phyloP scores from a whole-genome alignment of 2,888 invertebrate species.

The Drosophila phalerata region DNA sequence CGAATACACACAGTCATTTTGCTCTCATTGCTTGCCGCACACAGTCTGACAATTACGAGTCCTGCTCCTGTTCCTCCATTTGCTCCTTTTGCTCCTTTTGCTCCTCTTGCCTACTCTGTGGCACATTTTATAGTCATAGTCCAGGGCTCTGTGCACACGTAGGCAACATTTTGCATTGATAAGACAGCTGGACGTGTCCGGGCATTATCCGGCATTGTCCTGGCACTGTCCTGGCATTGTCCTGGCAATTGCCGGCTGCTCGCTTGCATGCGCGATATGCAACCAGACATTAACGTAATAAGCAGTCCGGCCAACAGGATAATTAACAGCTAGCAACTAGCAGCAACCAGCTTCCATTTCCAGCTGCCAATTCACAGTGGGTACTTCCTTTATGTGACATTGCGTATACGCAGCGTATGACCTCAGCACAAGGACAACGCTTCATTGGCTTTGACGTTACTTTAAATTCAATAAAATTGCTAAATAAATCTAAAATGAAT shows the following conservation, averaged over 20 bases:
- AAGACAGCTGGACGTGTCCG: conserved; percentile 55
- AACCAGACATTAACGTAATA: conserved; percentile 76
- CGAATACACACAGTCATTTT: conserved; percentile 47
- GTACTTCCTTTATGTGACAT: background rate
- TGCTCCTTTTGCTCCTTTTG: background rate
- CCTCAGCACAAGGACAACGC: conserved; percentile 48
- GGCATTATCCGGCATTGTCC: conserved; percentile 52
- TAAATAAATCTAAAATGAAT: conserved; percentile 11
- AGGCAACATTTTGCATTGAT: conserved; percentile 65
- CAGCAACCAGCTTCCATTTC: background rate
- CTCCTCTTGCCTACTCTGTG: conserved; percentile 21
- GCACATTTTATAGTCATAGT: conserved; percentile 43
- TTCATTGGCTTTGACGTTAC: background rate
- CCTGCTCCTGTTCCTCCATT: background rate
- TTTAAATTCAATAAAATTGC: conserved; percentile 40
- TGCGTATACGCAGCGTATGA: conserved; percentile 50
- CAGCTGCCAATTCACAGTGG: conserved; percentile 23
- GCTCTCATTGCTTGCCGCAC: conserved; percentile 22
- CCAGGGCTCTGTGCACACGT: conserved; percentile 57
- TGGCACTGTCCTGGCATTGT: conserved; percentile 48
- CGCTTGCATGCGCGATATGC: conserved; percentile 52
- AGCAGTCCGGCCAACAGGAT: conserved; percentile 52
- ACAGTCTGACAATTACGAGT: conserved; percentile 61
- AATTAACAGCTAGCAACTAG: conserved; percentile 49
- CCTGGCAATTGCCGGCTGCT: conserved; percentile 67